Percentiles rank a stretch among this genome's conserved stretches.
Conservation (phyloP, 2,797 vertebrate species). For the Momotus momota region DNA sequence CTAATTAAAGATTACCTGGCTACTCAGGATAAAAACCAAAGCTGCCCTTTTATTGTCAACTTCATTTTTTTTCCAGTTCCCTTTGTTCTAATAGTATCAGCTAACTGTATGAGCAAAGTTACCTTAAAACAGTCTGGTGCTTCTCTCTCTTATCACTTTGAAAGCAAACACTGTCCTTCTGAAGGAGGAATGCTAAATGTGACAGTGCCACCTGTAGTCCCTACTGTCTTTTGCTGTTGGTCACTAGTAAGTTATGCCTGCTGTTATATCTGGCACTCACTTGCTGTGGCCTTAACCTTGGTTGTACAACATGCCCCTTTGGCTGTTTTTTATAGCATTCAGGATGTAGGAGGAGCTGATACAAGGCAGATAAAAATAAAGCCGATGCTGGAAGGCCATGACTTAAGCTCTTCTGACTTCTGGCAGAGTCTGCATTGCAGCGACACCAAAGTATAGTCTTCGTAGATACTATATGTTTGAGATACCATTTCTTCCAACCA, state of each 20-base stretch:
- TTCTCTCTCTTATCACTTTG: background rate
- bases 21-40: background rate
- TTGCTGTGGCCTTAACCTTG: background rate
- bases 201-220: background rate
- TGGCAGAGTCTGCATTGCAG: background rate
- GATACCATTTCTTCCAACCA: background rate
- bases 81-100: background rate
- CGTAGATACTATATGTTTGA: background rate
- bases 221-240: background rate
- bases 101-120: background rate
- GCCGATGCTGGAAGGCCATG: background rate
- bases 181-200: constrained; percentile 10
- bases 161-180: background rate
- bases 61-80: background rate
- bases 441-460: background rate
- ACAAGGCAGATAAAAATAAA: constrained; percentile 22
- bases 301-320: background rate
- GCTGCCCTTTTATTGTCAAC: background rate
- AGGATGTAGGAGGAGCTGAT: background rate
- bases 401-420: background rate
- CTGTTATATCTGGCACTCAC: background rate
- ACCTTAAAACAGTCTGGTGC: background rate
- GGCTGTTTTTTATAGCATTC: constrained; percentile 17
- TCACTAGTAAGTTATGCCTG: background rate
- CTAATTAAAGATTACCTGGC: background rate